These are phyloP conservation scores for Chymomyza procnemis DNA, from an alignment of 2,888 invertebrate species.

Conservation along the genomic window DNA sequence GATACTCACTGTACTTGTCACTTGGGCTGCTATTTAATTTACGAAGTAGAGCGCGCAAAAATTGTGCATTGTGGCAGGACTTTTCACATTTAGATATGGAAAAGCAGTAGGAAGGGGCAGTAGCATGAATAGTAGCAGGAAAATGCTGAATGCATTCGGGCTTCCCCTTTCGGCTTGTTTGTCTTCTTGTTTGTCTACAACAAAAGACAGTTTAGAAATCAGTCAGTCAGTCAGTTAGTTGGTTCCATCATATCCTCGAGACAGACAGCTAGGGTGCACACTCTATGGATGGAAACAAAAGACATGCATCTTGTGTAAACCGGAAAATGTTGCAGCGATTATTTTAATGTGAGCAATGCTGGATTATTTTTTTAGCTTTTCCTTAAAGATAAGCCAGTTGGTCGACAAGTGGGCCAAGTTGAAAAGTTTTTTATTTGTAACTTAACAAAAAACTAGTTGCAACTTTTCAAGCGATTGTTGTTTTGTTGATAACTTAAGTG, in stretches of 20 bases:
- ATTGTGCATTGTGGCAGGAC: slow-evolving; percentile 68
- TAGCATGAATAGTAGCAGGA: too few relatives aligned
- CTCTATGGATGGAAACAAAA: neutral
- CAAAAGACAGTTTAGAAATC: slow-evolving; percentile 68
- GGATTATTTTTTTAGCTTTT: neutral
- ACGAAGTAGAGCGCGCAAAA: slow-evolving; percentile 76
- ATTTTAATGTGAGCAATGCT: neutral
- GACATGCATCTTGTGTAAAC: neutral
- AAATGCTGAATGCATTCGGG: neutral
- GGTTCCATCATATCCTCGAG: neutral
- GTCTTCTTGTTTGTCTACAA: slow-evolving; percentile 27
- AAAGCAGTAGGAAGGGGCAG: slow-evolving; percentile 20
- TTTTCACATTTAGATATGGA: slow-evolving; percentile 36
- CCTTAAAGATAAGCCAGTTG: neutral
- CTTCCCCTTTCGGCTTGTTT: slow-evolving; percentile 2
- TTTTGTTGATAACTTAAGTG: too few relatives aligned
- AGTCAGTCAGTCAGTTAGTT: slow-evolving; percentile 30
- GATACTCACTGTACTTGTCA: slow-evolving; percentile 35
- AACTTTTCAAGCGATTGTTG: too few relatives aligned
- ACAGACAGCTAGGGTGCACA: neutral
- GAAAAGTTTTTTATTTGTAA: neutral
- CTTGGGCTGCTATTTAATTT: slow-evolving; percentile 67
- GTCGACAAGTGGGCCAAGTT: neutral
- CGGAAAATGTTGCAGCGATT: neutral
- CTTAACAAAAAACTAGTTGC: neutral